Conservation (phyloP, 1,140 invertebrate species). For the Macrostomum lignano region DNA sequence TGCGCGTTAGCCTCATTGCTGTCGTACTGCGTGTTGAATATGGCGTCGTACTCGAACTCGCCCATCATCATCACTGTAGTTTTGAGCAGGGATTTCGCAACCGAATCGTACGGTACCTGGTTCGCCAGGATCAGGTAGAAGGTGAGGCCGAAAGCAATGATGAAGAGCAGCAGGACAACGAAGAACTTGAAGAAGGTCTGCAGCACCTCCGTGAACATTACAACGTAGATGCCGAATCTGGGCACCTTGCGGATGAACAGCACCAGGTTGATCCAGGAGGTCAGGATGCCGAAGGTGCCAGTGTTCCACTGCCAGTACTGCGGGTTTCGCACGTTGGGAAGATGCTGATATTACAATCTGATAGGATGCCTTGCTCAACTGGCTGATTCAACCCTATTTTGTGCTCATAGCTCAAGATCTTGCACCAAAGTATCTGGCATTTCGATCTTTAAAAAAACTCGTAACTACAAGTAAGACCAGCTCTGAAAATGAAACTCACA, state of each 20-base stretch:
- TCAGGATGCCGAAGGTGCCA: constrained; percentile 28
- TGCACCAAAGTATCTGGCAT: too few relatives aligned
- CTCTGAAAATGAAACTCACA: too few relatives aligned
- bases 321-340: constrained; percentile 8
- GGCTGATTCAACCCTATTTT: too few relatives aligned
- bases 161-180: constrained; percentile 30
- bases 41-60: constrained; percentile 23
- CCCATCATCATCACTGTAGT: constrained; percentile 30
- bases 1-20: neutral
- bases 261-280: constrained; percentile 31
- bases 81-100: constrained; percentile 15
- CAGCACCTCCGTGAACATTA: constrained; percentile 33
- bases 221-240: constrained; percentile 32
- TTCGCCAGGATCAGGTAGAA: constrained; percentile 29
- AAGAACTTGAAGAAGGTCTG: constrained; percentile 31
- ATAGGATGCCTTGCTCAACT: too few relatives aligned
- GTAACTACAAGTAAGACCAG: too few relatives aligned
- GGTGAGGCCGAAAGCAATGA: constrained; percentile 30
- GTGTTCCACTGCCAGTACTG: constrained; percentile 32
- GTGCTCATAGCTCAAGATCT: too few relatives aligned
- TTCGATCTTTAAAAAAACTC: too few relatives aligned
- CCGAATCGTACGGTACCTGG: constrained; percentile 14
- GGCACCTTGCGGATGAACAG: constrained; percentile 30
- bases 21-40: neutral
- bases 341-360: too few relatives aligned